Conservation (phyloP, 2,113 vertebrate genomes). For the Cyrtonyx montezumae region DNA sequence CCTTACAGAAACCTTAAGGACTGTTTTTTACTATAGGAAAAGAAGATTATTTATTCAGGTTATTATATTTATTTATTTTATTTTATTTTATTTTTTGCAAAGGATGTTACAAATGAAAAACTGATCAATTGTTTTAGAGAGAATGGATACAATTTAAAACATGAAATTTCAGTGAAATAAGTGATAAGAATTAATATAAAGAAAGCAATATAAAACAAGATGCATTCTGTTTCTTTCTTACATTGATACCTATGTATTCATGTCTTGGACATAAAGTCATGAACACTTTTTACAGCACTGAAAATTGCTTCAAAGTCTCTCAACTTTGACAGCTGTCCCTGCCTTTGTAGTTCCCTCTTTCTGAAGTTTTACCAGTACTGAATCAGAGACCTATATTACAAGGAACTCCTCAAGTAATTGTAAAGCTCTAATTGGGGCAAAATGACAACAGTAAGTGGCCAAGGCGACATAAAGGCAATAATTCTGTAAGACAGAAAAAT, state of each 20-base stretch:
- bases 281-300: not conserved
- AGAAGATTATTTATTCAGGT: not conserved
- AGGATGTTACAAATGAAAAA: slow-evolving; percentile 3
- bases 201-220: not conserved
- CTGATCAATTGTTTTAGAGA: slow-evolving; percentile 15
- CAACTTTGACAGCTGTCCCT: not conserved
- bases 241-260: not conserved
- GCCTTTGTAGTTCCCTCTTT: not conserved
- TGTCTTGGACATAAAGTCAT: not conserved
- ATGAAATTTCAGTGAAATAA: not conserved
- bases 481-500: not conserved
- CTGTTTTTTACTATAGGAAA: slow-evolving; percentile 4
- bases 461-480: not conserved
- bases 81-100: not conserved
- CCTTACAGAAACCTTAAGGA: not conserved
- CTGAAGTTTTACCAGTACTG: not conserved
- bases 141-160: not conserved
- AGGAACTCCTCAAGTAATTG: not conserved
- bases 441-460: not conserved
- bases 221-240: not conserved
- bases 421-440: not conserved
- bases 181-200: not conserved
- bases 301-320: not conserved
- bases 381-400: not conserved
- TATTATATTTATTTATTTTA: not conserved